Evolutionary conservation across 2,113 vertebrate genomes (phyloP), one percentile per base, ranked within the genome.

Genomic region (Nasalis larvatus): DNA sequence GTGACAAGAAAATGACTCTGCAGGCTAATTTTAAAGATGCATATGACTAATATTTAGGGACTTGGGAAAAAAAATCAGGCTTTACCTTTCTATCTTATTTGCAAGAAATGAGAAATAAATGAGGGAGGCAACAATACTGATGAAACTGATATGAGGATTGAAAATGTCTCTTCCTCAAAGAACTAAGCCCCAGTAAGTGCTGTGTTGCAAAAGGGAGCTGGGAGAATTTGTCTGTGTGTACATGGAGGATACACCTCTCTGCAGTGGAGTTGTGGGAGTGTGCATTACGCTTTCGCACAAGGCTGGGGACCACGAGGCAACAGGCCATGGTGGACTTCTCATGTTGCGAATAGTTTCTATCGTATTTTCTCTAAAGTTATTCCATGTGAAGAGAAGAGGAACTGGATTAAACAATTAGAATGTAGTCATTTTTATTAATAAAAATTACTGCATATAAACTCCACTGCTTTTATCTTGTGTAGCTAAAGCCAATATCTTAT

Each of bases 1-100:
- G 40, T 83, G 89, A 85, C 83, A 89, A 95, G 91, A 95, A 95
- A 96, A 27, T 69, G 69, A 93, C 93, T 93, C 74, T 0, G 58
- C 90, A 92, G 96, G 96, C 97, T 96, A 96, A 97, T 95, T 97
- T 98, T 66, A 93, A 96, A 98, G 76, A n/a, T 63, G 63, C 49
- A 4, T 88, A 66, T 95, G 95, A 98, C 42, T 96, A 95, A 94
- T 42, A 23, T 10, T 4, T 89, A n/a, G 78, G 40, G 27, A 21
- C 1, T 96, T 89, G 96, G 95, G 68, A 89, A 95, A 77, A 77
- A 98, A 90, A 92, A 35, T 12, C 52, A 69, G 47, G 27, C 5
- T 82, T 14, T 73, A 8, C 47, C 6, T 27, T 85, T 83, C 23
- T 21, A 45, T 86, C 56, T 58, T 63, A n/a, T 93, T 60, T 81